Conservation (phyloP, 2,888 invertebrate genomes). For the Helobdella robusta region DNA sequence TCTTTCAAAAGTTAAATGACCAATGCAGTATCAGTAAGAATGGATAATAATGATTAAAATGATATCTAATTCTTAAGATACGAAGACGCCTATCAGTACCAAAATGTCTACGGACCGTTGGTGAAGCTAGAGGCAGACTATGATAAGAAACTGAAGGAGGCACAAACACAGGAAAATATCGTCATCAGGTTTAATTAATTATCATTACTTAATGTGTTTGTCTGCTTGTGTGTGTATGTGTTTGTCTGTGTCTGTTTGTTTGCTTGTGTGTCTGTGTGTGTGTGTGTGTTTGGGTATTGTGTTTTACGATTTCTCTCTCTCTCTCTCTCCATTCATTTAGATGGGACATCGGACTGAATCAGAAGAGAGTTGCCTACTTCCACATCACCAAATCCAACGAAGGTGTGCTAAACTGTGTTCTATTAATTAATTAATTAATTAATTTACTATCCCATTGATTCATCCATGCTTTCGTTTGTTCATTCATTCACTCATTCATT, state of each 20-base stretch:
- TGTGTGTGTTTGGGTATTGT: too few relatives aligned
- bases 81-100: slow-evolving; percentile 97
- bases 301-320: too few relatives aligned
- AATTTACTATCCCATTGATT: not conserved
- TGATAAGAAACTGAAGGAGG: slow-evolving; percentile 85
- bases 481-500: not conserved
- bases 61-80: slow-evolving; percentile 62
- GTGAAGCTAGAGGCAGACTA: slow-evolving; percentile 96
- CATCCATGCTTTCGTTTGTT: too few relatives aligned
- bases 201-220: too few relatives aligned
- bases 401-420: slow-evolving; percentile 47
- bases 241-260: too few relatives aligned
- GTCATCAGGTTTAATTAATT: too few relatives aligned
- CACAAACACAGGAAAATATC: slow-evolving; percentile 94
- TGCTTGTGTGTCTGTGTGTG: too few relatives aligned
- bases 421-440: not conserved
- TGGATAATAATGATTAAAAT: too few relatives aligned
- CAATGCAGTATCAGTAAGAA: too few relatives aligned
- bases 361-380: slow-evolving; percentile 94
- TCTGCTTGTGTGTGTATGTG: too few relatives aligned
- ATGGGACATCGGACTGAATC: slow-evolving; percentile 96
- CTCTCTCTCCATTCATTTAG: too few relatives aligned
- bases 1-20: too few relatives aligned
- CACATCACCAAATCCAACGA: slow-evolving; percentile 92
- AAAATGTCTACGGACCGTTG: slow-evolving; percentile 91